These are phyloP conservation scores for Caenorhabditis doughertyi DNA, from an alignment of 2,888 invertebrate species.

Conservation along the genomic window DNA sequence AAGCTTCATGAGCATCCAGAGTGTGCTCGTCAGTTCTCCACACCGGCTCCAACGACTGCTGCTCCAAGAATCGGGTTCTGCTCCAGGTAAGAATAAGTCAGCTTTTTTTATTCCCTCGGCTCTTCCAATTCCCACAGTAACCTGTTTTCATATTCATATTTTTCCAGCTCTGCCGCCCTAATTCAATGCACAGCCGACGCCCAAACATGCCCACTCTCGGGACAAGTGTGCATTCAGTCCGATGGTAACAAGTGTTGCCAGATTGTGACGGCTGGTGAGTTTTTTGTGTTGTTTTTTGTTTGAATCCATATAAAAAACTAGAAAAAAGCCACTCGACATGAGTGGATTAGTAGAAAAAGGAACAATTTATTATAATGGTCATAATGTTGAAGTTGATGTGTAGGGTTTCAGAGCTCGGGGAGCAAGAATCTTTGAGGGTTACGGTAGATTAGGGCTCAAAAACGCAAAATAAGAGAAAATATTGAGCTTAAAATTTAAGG, in stretches of 20 bases:
- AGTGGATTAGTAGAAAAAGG: too few relatives aligned
- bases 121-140: background rate
- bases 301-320: too few relatives aligned
- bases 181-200: constrained; percentile 80
- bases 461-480: too few relatives aligned
- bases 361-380: too few relatives aligned
- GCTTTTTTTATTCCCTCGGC: background rate
- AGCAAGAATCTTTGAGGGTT: too few relatives aligned
- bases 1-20: constrained; percentile 79
- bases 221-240: constrained; percentile 80
- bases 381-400: too few relatives aligned
- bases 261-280: constrained; percentile 75
- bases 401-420: too few relatives aligned
- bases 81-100: constrained; percentile 68
- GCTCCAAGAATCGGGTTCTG: constrained; percentile 72
- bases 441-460: too few relatives aligned
- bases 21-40: constrained; percentile 70
- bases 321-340: too few relatives aligned
- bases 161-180: constrained; percentile 73
- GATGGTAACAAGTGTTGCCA: constrained; percentile 82
- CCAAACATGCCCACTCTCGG: constrained; percentile 79
- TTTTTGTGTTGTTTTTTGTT: background rate
- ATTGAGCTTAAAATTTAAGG: too few relatives aligned
- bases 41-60: constrained; percentile 59
- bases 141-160: background rate